Evolutionary conservation across 1,140 invertebrate species (phyloP).

Genomic region (Leucophenga varia): DNA sequence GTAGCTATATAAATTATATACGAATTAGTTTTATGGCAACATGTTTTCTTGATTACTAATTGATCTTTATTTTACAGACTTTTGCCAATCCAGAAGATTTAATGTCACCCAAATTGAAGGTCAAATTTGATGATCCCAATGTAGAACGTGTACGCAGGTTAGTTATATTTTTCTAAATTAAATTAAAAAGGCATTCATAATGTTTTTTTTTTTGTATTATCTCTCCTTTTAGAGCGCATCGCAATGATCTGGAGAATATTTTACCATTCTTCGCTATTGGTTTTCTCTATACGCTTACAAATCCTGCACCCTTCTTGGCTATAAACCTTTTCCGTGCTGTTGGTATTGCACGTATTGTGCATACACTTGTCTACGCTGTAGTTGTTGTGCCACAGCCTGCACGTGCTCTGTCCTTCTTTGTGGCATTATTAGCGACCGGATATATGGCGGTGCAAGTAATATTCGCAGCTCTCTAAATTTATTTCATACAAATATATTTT

Average conservation of each 20-base stretch:
- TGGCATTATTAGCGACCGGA: slow-evolving; percentile 57
- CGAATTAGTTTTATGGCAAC: no score
- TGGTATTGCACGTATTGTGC: slow-evolving; percentile 60
- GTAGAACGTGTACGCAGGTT: slow-evolving; percentile 61
- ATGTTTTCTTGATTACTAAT: no score
- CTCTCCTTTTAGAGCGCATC: slow-evolving; percentile 61
- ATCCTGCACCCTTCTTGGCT: slow-evolving; percentile 60
- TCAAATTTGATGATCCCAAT: slow-evolving; percentile 60
- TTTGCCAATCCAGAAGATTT: slow-evolving; percentile 64
- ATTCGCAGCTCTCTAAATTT: slow-evolving; percentile 62
- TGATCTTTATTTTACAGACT: slow-evolving; percentile 57
- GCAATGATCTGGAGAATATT: slow-evolving; percentile 73
- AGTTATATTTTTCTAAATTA: no score
- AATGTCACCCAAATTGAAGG: slow-evolving; percentile 53
- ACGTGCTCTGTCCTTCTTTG: slow-evolving; percentile 60
- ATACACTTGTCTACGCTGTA: slow-evolving; percentile 65
- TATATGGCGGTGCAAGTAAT: slow-evolving; percentile 61
- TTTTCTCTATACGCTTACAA: slow-evolving; percentile 63
- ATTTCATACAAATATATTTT: no score
- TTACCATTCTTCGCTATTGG: slow-evolving; percentile 65
- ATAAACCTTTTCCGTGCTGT: slow-evolving; percentile 63
- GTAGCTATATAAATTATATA: no score
- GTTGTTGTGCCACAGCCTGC: slow-evolving; percentile 62
- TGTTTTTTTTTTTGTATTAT: no score
- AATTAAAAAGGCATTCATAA: no score